These are phyloP conservation scores for Vireo griseus DNA, from an alignment of 2,797 vertebrate species.

Conservation along the genomic window DNA sequence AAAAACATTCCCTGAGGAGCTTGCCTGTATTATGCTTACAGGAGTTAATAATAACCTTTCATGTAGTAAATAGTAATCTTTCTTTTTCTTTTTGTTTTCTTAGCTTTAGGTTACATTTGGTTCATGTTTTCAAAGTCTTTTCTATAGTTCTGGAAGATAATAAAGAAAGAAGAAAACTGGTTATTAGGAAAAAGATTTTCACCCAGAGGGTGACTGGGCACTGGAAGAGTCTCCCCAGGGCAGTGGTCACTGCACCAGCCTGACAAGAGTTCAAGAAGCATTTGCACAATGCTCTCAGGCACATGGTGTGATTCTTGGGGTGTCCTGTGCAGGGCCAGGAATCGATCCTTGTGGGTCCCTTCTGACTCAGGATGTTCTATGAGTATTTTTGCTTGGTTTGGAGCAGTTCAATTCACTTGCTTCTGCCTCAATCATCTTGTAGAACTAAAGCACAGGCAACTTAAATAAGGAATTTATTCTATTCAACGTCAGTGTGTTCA, in stretches of 20 bases:
- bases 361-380: neutral
- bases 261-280: neutral
- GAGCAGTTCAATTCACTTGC: neutral
- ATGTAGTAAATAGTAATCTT: neutral
- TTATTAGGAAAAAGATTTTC: neutral
- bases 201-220: neutral
- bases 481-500: neutral
- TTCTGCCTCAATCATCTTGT: neutral
- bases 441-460: neutral
- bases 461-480: neutral
- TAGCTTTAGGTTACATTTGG: neutral
- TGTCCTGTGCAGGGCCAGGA: neutral
- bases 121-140: neutral
- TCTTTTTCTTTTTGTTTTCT: neutral
- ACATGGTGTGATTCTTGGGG: neutral
- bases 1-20: neutral
- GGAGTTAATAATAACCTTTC: neutral
- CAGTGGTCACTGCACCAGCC: neutral
- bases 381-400: neutral
- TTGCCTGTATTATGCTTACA: neutral
- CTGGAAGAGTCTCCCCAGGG: neutral
- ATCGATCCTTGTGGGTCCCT: neutral
- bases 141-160: neutral
- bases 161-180: neutral
- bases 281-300: neutral